A percentile compares a stretch with the other conserved stretches of the same genome.
Conservation (phyloP, 2,888 invertebrate species). For the Tenodera sinensis region DNA sequence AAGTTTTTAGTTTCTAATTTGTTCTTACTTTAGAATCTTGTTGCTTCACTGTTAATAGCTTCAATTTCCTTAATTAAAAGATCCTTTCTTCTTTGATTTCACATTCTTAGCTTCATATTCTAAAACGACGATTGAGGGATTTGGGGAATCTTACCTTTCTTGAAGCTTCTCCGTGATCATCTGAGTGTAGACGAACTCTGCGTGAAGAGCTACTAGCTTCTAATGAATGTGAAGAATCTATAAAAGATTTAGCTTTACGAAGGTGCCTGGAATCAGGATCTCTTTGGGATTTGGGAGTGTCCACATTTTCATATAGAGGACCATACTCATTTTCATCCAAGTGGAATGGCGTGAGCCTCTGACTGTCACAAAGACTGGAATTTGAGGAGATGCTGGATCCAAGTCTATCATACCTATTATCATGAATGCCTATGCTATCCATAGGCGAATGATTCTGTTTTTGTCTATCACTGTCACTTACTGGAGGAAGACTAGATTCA, state of each 20-base stretch:
- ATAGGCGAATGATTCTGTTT: background rate
- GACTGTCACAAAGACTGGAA: background rate
- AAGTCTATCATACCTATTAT: background rate
- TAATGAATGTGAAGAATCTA: background rate
- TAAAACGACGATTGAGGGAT: background rate
- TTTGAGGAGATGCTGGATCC: background rate
- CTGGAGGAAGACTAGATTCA: background rate
- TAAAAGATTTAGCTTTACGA: background rate
- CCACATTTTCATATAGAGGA: background rate
- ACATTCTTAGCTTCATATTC: too few relatives aligned
- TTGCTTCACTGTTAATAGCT: too few relatives aligned
- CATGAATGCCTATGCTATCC: background rate
- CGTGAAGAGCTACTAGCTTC: background rate
- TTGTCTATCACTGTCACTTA: background rate
- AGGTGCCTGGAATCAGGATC: background rate
- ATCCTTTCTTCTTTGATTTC: too few relatives aligned
- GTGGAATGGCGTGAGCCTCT: conserved; percentile 15
- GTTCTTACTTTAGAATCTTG: too few relatives aligned
- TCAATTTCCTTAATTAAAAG: too few relatives aligned
- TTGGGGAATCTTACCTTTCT: background rate
- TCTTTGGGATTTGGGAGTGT: conserved; percentile 12
- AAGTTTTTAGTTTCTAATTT: too few relatives aligned
- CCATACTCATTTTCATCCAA: conserved; percentile 23
- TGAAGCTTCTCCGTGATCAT: background rate
- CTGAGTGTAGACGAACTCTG: background rate